phyloP scores from a whole-genome alignment of 2,888 invertebrate species.

The Pherbina coryleti region DNA sequence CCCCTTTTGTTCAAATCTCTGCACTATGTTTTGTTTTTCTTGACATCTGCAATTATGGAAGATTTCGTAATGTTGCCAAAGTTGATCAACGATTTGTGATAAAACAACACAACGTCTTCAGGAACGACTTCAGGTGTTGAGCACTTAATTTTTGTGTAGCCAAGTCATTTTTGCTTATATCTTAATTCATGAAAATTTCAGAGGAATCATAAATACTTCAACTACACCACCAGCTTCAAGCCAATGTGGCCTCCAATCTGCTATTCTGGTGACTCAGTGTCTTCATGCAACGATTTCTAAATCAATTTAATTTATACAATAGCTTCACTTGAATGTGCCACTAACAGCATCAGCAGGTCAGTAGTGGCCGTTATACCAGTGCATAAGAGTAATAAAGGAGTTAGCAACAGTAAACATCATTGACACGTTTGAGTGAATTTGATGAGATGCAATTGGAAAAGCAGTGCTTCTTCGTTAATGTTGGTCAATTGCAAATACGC shows the following conservation, averaged over 20 bases:
- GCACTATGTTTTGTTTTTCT: background rate
- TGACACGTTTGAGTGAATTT: background rate
- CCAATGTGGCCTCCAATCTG: no score
- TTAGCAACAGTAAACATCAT: background rate
- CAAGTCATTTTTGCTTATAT: background rate
- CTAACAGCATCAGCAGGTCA: no score
- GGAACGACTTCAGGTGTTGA: conserved; percentile 5
- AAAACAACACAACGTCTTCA: background rate
- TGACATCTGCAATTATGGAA: conserved; percentile 9
- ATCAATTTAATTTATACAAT: background rate
- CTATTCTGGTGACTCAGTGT: no score
- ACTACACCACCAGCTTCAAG: background rate
- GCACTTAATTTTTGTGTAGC: conserved; percentile 1
- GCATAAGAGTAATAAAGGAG: background rate
- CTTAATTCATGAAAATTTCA: background rate
- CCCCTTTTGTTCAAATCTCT: background rate
- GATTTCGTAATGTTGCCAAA: conserved; percentile 26
- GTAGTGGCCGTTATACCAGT: background rate
- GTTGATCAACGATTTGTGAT: conserved; percentile 32
- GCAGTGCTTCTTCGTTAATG: background rate
- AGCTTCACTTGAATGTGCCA: background rate
- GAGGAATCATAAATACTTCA: no score
- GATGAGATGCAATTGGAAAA: background rate
- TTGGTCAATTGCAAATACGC: background rate
- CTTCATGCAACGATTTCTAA: no score